phyloP scores from a whole-genome alignment of 2,888 invertebrate species.

The Cotesia congregata region DNA sequence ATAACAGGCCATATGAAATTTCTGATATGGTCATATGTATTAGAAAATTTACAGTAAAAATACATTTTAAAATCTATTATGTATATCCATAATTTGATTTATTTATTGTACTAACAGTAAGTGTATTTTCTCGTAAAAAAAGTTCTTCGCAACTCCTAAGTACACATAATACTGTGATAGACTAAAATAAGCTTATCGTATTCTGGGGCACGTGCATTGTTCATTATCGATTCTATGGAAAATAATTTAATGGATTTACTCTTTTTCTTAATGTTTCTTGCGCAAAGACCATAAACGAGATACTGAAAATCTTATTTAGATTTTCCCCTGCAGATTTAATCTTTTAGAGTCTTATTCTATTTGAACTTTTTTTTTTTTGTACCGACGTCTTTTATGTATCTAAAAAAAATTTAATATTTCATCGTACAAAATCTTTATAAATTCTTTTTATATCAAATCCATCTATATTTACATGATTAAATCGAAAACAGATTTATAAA shows the following conservation, averaged over 20 bases:
- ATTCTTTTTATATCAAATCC: neutral
- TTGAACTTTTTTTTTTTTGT: neutral
- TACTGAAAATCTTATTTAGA: conserved; percentile 1
- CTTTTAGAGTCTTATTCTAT: neutral
- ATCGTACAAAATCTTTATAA: neutral
- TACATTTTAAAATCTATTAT: too few relatives aligned
- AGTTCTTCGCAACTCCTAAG: neutral
- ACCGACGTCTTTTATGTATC: neutral
- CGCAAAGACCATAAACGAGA: conserved; percentile 16
- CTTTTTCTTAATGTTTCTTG: conserved; percentile 18
- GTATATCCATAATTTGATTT: neutral
- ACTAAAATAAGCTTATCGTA: conserved; percentile 32
- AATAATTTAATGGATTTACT: conserved; percentile 35
- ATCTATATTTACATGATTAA: neutral
- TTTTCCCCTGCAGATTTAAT: neutral
- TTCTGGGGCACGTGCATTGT: conserved; percentile 33
- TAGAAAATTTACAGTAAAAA: too few relatives aligned
- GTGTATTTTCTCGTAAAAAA: neutral
- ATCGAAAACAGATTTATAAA: neutral
- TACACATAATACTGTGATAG: neutral
- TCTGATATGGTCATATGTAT: too few relatives aligned
- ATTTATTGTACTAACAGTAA: neutral
- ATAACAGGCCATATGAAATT: too few relatives aligned
- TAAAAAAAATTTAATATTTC: conserved; percentile 1
- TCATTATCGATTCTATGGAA: conserved; percentile 36